Evolutionary conservation across 2,113 vertebrate genomes (phyloP), one percentile per base, ranked within the genome.

Genomic region (Phaethon lepturus): DNA sequence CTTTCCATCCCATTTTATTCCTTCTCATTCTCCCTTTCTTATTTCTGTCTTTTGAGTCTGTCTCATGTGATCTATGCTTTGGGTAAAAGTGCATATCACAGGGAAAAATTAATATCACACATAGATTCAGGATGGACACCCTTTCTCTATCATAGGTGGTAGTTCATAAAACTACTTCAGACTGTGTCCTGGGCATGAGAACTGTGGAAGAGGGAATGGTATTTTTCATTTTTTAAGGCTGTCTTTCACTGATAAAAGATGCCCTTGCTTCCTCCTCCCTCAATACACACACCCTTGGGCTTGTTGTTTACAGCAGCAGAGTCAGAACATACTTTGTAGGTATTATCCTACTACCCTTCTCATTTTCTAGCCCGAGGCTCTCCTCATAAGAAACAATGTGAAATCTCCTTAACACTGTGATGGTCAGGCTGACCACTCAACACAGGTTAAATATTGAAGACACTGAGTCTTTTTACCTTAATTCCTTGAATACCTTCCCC

Each of bases 401-500:
- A 44, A 86, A 62, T 82, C 44, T 91, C 58, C 7, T 76, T 84
- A 52, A 85, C 13, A 25, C n/a, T 58, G 11, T 81, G 73, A 47
- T 83, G 42, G 22, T 75, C 88, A 93, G 50, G 58, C 6, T 90
- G 62, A 77, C 42, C 47, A 35, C 60, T 85, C 68, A 69, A 15
- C n/a, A 55, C 17, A 47, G 38, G 31, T 85, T 89, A 59, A 77
- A 77, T 47, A 55, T 50, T 85, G 80, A 85, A 95, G 85, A 84
- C n/a, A 81, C 10, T 40, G 53, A 80, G 31, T 69, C 26, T 71
- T 58, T 86, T 81, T 98, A 99, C 99, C 99, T 99, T 99, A 91
- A 97, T 96, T 63, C 99, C 99, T 97, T 99, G 99, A 97, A 99
- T 97, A 79, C 99, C 98, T 96, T 99, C 99, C 74, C 99, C 99